phyloP scores from a whole-genome alignment of 1,140 invertebrate species.

The Melanaphis sacchari region DNA sequence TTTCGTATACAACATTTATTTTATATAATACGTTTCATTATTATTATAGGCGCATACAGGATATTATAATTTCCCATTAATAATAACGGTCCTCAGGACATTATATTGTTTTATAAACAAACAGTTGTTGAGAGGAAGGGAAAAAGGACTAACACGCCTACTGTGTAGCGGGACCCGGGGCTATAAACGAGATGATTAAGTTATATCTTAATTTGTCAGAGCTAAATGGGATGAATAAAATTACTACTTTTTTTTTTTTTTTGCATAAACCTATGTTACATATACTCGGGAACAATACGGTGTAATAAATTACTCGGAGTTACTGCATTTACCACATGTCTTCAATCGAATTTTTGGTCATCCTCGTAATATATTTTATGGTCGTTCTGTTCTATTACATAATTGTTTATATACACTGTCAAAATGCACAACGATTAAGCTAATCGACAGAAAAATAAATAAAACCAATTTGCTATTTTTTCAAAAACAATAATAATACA shows the following conservation, averaged over 20 bases:
- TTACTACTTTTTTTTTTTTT: constrained; percentile 41
- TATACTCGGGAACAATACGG: neutral
- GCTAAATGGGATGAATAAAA: constrained; percentile 12
- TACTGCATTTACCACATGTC: neutral
- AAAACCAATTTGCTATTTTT: neutral
- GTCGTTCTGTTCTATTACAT: neutral
- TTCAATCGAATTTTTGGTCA: neutral
- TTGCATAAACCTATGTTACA: neutral
- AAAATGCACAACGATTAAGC: neutral
- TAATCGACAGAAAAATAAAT: neutral
- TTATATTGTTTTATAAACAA: constrained; percentile 56
- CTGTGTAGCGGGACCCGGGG: neutral
- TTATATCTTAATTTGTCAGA: constrained; percentile 52
- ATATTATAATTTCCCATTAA: constrained; percentile 52
- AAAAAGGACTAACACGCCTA: constrained; percentile 46
- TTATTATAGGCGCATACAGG: constrained; percentile 30
- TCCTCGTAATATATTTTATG: neutral
- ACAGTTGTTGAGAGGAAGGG: constrained; percentile 39
- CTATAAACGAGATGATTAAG: constrained; percentile 25
- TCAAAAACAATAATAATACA: neutral
- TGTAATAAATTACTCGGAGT: neutral
- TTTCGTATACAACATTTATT: neutral
- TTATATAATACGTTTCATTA: neutral
- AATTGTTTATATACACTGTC: neutral
- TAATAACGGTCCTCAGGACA: constrained; percentile 35